A percentile compares a stretch with the other conserved stretches of the same genome.
Conservation (phyloP, 2,888 invertebrate genomes). For the Melieria crassipennis region DNA sequence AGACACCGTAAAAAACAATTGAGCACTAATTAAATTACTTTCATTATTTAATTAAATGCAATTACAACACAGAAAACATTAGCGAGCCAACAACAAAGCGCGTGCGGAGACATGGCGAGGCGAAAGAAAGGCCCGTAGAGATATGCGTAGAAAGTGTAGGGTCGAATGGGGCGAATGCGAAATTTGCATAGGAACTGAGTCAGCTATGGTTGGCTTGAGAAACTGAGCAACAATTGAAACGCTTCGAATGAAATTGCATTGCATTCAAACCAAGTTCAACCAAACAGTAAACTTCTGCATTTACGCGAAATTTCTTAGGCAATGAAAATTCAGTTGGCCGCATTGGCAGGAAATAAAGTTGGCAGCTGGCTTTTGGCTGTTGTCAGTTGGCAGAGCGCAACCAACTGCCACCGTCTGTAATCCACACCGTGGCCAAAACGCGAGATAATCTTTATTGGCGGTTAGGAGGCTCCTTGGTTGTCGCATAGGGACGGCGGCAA, state of each 20-base stretch:
- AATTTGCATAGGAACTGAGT: slow-evolving; percentile 15
- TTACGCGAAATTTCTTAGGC: too few species aligned
- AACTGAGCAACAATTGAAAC: too few species aligned
- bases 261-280: too few species aligned
- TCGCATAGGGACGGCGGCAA: slow-evolving; percentile 17
- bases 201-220: too few species aligned
- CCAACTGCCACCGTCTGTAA: too few species aligned
- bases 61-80: slow-evolving; percentile 36
- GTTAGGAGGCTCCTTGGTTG: neutral
- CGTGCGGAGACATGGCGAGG: neutral
- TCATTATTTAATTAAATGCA: slow-evolving; percentile 58
- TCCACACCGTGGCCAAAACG: slow-evolving; percentile 9
- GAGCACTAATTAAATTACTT: slow-evolving; percentile 61
- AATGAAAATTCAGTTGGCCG: too few species aligned
- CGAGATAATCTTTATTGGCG: slow-evolving; percentile 28
- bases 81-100: slow-evolving; percentile 3
- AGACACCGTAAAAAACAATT: slow-evolving; percentile 19
- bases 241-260: too few species aligned
- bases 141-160: slow-evolving; percentile 8
- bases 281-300: too few species aligned
- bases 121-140: neutral
- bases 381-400: too few species aligned
- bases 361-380: too few species aligned
- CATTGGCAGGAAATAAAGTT: too few species aligned
- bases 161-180: neutral